Evolutionary conservation across 2,113 vertebrate genomes (phyloP).

Genomic region (Strigops habroptila): DNA sequence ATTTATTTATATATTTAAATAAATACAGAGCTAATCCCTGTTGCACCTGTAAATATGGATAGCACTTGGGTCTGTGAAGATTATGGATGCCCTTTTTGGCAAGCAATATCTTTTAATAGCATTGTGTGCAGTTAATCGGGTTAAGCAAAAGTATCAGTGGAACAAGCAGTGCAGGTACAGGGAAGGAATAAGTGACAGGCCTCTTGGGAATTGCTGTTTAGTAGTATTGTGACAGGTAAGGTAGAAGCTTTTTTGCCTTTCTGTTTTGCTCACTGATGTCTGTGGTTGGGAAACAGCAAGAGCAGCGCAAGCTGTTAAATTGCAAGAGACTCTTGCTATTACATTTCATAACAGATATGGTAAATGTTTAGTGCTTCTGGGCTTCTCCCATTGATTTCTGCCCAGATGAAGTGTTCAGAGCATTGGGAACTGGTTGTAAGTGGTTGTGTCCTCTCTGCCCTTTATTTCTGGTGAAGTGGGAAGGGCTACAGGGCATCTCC

Average conservation of each 20-base stretch:
- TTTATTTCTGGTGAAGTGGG: neutral
- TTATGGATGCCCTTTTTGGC: constrained; percentile 46
- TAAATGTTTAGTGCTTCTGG: neutral
- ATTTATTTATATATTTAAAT: neutral
- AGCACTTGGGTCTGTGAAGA: constrained; percentile 12
- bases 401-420: neutral
- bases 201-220: neutral
- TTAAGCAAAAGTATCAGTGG: constrained; percentile 9
- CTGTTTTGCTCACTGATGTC: neutral
- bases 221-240: neutral
- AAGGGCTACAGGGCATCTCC: neutral
- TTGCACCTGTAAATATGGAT: constrained; percentile 31
- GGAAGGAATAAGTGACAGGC: neutral
- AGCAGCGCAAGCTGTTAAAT: neutral
- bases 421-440: neutral
- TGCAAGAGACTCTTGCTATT: neutral
- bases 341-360: neutral
- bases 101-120: constrained; percentile 56
- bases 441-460: neutral
- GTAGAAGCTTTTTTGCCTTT: neutral
- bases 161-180: neutral
- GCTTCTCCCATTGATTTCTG: neutral
- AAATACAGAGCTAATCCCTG: neutral
- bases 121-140: constrained; percentile 23
- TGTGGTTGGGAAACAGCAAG: neutral